Percentiles rank a stretch among this genome's conserved stretches.
Evolutionary conservation across 2,113 vertebrate genomes (phyloP).

Genomic region (Trachemys scripta): DNA sequence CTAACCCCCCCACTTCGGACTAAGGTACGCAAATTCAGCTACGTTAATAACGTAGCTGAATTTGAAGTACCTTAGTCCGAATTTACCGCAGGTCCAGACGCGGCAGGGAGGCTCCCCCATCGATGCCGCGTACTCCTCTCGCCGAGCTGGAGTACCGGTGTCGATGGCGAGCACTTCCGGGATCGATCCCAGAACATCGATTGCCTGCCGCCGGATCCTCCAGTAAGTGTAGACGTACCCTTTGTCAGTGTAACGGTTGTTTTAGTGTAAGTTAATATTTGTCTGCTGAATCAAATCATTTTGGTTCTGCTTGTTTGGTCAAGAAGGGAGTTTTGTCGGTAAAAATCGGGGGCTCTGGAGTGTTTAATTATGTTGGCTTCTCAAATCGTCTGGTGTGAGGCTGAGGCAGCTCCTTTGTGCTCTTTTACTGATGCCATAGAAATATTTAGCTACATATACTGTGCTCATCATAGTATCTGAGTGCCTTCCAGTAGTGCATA

Average conservation of each 20-base stretch:
- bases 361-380: rapidly evolving
- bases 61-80: too few relatives aligned
- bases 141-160: too few relatives aligned
- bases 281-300: neutral
- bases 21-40: too few relatives aligned
- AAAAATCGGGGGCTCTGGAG: neutral
- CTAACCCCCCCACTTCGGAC: too few relatives aligned
- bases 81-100: too few relatives aligned
- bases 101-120: too few relatives aligned
- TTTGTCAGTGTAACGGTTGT: neutral
- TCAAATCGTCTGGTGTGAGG: neutral
- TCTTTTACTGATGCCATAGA: neutral
- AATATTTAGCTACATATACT: neutral
- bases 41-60: too few relatives aligned
- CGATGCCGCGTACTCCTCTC: too few relatives aligned
- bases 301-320: neutral
- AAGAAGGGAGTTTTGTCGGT: neutral
- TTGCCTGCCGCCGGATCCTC: too few relatives aligned
- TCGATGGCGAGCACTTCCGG: too few relatives aligned
- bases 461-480: neutral
- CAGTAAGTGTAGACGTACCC: too few relatives aligned
- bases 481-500: neutral
- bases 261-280: neutral
- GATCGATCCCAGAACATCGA: too few relatives aligned
- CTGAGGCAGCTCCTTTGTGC: neutral